Evolutionary conservation across 2,888 invertebrate species (phyloP).

Genomic region (Tetragonula carbonaria): DNA sequence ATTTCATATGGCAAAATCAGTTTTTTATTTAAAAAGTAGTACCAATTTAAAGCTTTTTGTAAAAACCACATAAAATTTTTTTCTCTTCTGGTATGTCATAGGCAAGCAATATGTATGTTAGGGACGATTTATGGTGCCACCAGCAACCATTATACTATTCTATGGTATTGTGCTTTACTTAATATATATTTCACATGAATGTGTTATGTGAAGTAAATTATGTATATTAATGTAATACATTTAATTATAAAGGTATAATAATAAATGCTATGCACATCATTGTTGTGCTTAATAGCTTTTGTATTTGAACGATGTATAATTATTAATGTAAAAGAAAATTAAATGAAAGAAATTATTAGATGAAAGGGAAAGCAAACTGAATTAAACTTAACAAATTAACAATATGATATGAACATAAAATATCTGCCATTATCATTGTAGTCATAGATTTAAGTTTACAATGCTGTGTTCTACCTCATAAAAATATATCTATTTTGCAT

Average conservation of each 20-base stretch:
- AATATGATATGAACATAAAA: slow-evolving; percentile 58
- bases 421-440: slow-evolving; percentile 67
- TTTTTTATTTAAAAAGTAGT: slow-evolving; percentile 19
- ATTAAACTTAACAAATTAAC: slow-evolving; percentile 13
- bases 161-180: slow-evolving; percentile 74
- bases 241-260: slow-evolving; percentile 65
- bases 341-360: slow-evolving; percentile 8
- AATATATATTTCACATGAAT: slow-evolving; percentile 64
- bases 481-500: slow-evolving; percentile 60
- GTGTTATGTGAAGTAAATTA: slow-evolving; percentile 65
- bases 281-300: slow-evolving; percentile 42
- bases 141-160: slow-evolving; percentile 76
- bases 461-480: slow-evolving; percentile 50
- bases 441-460: slow-evolving; percentile 53
- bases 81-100: slow-evolving; percentile 60
- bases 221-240: slow-evolving; percentile 68
- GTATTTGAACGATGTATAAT: slow-evolving; percentile 39
- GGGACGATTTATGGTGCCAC: slow-evolving; percentile 75
- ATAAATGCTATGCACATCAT: slow-evolving; percentile 55
- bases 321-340: slow-evolving; percentile 29
- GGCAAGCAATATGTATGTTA: slow-evolving; percentile 76
- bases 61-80: slow-evolving; percentile 59
- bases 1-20: slow-evolving; percentile 23
- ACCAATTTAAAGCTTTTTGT: slow-evolving; percentile 55
- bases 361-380: slow-evolving; percentile 3